These are phyloP conservation scores for Oceanodroma tethys DNA, from an alignment of 2,113 vertebrate genomes.

Conservation along the genomic window DNA sequence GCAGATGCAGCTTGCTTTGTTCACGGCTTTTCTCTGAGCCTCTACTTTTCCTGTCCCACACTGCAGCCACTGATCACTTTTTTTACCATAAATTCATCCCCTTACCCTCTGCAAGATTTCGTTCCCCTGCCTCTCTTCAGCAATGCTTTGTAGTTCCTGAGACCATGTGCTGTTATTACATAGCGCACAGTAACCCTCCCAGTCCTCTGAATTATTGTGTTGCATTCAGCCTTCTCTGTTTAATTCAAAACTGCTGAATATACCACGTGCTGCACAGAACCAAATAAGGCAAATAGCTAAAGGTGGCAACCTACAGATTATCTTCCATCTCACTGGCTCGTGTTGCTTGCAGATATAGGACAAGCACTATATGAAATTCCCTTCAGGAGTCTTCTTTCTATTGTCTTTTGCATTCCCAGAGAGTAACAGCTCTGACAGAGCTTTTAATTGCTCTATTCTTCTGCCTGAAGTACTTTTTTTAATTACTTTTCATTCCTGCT, in stretches of 20 bases:
- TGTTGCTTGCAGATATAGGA: not conserved
- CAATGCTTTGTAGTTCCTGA: not conserved
- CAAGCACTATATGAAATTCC: not conserved
- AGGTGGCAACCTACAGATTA: not conserved
- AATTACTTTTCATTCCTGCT: not conserved
- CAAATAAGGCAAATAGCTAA: not conserved
- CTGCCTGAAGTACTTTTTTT: not conserved
- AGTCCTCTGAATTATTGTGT: not conserved
- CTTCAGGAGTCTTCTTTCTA: not conserved
- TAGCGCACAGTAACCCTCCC: not conserved
- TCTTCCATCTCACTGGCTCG: not conserved
- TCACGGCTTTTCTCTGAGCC: rapidly evolving
- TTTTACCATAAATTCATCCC: not conserved
- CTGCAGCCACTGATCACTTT: not conserved
- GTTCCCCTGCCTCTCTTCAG: not conserved
- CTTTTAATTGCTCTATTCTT: not conserved
- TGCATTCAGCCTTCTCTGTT: not conserved
- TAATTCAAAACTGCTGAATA: not conserved
- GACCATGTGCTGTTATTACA: not conserved
- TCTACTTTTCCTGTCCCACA: not conserved
- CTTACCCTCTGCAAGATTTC: not conserved
- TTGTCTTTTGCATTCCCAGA: not conserved
- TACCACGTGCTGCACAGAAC: not conserved
- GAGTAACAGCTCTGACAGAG: not conserved
- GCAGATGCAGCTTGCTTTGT: not conserved